Base-by-base conservation (phyloP, 2,113 vertebrate genomes). In the Pardalotus punctatus region DNA sequence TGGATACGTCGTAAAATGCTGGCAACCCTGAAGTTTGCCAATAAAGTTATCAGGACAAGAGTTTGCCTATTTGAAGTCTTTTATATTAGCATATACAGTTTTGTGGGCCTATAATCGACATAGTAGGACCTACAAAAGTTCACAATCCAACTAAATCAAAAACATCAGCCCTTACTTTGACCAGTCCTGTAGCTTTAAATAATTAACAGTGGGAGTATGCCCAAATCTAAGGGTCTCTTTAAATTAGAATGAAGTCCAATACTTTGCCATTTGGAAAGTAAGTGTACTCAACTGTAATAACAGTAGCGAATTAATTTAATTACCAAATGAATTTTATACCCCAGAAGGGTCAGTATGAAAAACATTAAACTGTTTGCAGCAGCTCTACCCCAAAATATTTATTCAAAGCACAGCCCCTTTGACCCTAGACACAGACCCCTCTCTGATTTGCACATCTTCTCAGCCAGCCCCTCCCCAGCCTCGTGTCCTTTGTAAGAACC, bases 401-500 rank as follows among this genome's bases (percentile, higher is more conserved):
- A 42, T 31, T 60, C 61, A 66, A 77, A 93, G 36, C 31, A 51
- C 38, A 66, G 35, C 24, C 14, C 14, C 56, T 64, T 33, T 58
- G 27, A 33, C 33, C 53, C 24, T 48, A 78, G 38, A 28, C 42
- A 22, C 1, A 38, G 72, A 38, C 14, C 6, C 24, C 24, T 50
- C 24, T 53, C 73, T 7, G 31, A 53, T 67, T 87, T 24, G 27
- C 42, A 36, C 29, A 87, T 33, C 61, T 38, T 33, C 74, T 42
- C 23, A 31, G 25, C 12, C 81, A 77, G 54, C 47, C 20, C 62
- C 53, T 2, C 6, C 18, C 7, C 58, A 60, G 50, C 21, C 22
- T 31, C 10, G 33, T 0, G 0, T 31, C 18, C 67, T 38, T 5
- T 19, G 61, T 19, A 29, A 19, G 74, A 78, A 28, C 31, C 7